These are phyloP conservation scores for Tenualosa ilisha DNA, from an alignment of 2,797 vertebrate species.

Conservation along the genomic window DNA sequence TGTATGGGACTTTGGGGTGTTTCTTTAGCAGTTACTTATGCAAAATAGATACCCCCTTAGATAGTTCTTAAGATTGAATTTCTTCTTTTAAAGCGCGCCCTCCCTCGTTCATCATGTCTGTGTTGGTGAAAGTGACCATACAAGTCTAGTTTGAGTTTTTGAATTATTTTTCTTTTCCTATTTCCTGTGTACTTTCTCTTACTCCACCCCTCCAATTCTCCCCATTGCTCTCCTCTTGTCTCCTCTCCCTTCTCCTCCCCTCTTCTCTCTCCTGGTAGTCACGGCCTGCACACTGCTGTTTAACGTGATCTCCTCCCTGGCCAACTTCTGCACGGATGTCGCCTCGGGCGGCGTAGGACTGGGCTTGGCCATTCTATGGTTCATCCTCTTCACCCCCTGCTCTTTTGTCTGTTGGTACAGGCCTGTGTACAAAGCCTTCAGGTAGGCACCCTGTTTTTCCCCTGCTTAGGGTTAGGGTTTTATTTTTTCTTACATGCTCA, in stretches of 20 bases:
- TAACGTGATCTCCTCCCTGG: constrained; percentile 87
- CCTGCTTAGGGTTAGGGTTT: too few species aligned
- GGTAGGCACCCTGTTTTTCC: constrained; percentile 65
- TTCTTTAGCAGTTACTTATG: too few species aligned
- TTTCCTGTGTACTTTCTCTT: too few species aligned
- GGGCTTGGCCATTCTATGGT: constrained; percentile 93
- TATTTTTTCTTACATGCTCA: too few species aligned
- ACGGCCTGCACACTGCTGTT: constrained; percentile 73
- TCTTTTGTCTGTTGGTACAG: constrained; percentile 97
- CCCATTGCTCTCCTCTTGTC: constrained; percentile 4
- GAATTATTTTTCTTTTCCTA: too few species aligned
- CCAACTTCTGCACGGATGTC: constrained; percentile 82
- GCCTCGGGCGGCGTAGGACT: constrained; percentile 73
- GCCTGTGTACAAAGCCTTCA: constrained; percentile 95
- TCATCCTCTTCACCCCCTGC: constrained; percentile 89
- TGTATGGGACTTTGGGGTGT: too few species aligned
- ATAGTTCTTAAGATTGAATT: too few species aligned
- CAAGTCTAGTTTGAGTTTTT: too few species aligned
- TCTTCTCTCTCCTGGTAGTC: constrained; percentile 53
- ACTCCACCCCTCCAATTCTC: neutral
- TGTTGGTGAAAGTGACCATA: too few species aligned
- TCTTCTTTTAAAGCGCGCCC: too few species aligned
- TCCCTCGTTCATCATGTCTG: too few species aligned
- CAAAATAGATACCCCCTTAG: too few species aligned
- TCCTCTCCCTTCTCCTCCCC: neutral